Percentiles rank a stretch among this genome's conserved stretches.
Conservation (phyloP, 1,140 invertebrate species). For the Sarcophaga bullata region DNA sequence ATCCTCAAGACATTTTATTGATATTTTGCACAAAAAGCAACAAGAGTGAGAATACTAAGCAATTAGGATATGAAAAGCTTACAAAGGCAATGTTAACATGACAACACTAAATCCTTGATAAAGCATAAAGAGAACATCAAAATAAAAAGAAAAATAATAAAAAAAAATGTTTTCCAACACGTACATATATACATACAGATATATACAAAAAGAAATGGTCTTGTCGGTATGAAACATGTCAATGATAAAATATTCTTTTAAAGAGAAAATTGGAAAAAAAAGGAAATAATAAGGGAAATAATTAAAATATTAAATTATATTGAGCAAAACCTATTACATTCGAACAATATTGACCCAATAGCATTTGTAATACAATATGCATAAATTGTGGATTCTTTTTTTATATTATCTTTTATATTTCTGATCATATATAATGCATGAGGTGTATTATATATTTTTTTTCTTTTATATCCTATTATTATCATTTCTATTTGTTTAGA, state of each 20-base stretch:
- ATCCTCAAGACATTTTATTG: background rate
- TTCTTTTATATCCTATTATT: too few species aligned
- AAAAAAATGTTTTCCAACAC: too few species aligned
- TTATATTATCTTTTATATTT: too few species aligned
- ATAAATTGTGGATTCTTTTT: too few species aligned
- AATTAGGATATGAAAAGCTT: conserved; percentile 21
- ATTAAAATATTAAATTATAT: background rate
- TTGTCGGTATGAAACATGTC: background rate
- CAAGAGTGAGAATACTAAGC: background rate
- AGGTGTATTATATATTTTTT: too few species aligned
- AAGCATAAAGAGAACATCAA: background rate
- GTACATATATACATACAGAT: too few species aligned
- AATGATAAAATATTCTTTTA: background rate
- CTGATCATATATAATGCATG: too few species aligned
- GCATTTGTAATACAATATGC: too few species aligned
- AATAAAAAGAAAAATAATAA: too few species aligned
- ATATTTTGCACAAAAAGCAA: background rate
- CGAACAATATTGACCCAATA: background rate
- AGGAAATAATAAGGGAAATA: background rate
- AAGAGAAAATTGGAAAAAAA: too few species aligned
- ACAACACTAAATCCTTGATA: conserved; percentile 4
- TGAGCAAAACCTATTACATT: background rate
- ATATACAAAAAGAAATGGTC: too few species aligned
- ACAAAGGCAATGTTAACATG: conserved; percentile 2
- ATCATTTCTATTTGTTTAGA: too few species aligned